phyloP scores from a whole-genome alignment of 2,888 invertebrate species.

The Nematopogon swammerdamellus region DNA sequence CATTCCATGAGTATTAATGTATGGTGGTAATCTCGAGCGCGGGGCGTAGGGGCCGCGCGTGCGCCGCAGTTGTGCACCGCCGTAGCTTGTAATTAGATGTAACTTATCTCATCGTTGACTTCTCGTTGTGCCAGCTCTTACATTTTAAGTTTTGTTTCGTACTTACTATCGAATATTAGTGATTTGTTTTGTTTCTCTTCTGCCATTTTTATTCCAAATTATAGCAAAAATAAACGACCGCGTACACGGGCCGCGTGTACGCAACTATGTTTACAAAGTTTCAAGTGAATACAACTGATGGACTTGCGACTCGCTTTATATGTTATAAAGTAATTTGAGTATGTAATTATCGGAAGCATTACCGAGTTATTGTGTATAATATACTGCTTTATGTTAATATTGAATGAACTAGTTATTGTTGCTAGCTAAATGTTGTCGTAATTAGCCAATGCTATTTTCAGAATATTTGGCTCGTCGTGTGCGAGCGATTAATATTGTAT shows the following conservation, averaged over 20 bases:
- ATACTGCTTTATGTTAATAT: slow-evolving; percentile 30
- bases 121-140: slow-evolving; percentile 55
- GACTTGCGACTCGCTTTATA: not conserved
- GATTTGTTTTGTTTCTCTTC: slow-evolving; percentile 9
- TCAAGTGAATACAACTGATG: not conserved
- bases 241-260: not conserved
- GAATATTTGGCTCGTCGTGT: slow-evolving; percentile 38
- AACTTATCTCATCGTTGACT: slow-evolving; percentile 9
- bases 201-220: slow-evolving; percentile 42
- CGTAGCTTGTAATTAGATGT: not conserved
- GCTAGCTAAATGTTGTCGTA: slow-evolving; percentile 46
- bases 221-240: slow-evolving; percentile 39
- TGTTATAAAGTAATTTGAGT: too few species aligned
- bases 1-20: not conserved
- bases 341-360: not conserved
- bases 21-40: not conserved
- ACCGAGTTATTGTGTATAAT: slow-evolving; percentile 25
- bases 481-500: slow-evolving; percentile 41
- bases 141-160: slow-evolving; percentile 46
- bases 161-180: slow-evolving; percentile 27
- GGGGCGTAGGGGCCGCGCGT: not conserved
- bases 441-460: slow-evolving; percentile 55
- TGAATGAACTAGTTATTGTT: slow-evolving; percentile 40
- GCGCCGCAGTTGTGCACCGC: not conserved
- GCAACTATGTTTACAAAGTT: not conserved